Evolutionary conservation across 1,140 invertebrate genomes (phyloP).

Genomic region (Acromyrmex heyeri): DNA sequence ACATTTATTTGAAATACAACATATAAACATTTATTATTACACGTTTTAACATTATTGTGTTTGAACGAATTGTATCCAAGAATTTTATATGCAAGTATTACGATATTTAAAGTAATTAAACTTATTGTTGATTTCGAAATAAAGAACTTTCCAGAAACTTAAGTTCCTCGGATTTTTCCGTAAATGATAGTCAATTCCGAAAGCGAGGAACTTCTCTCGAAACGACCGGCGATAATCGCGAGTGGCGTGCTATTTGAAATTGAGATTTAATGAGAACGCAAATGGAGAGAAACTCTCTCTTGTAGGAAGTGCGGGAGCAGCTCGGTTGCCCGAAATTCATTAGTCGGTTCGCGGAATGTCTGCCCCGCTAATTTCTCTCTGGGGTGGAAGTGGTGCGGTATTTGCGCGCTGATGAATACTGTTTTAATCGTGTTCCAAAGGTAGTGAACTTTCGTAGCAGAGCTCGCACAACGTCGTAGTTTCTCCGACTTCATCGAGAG

Average conservation of each 20-base stretch:
- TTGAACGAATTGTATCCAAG: background rate
- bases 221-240: slow-evolving; percentile 22
- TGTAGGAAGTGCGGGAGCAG: slow-evolving; percentile 12
- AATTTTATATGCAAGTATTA: background rate
- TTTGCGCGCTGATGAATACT: slow-evolving; percentile 45
- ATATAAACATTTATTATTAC: background rate
- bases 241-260: slow-evolving; percentile 47
- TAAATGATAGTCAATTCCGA: background rate
- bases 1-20: background rate
- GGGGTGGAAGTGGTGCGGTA: slow-evolving; percentile 4
- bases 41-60: background rate
- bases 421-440: slow-evolving; percentile 61
- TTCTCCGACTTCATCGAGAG: slow-evolving; percentile 38
- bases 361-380: slow-evolving; percentile 52
- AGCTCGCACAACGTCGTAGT: background rate
- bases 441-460: slow-evolving; percentile 29
- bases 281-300: slow-evolving; percentile 43
- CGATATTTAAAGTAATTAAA: background rate
- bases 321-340: slow-evolving; percentile 52
- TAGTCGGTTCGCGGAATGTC: slow-evolving; percentile 58
- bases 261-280: slow-evolving; percentile 58
- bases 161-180: slow-evolving; percentile 1
- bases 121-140: background rate
- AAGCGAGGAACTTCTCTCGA: background rate
- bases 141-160: background rate